phyloP scores from a whole-genome alignment of 1,140 invertebrate species.

The Melipona quadrifasciata region DNA sequence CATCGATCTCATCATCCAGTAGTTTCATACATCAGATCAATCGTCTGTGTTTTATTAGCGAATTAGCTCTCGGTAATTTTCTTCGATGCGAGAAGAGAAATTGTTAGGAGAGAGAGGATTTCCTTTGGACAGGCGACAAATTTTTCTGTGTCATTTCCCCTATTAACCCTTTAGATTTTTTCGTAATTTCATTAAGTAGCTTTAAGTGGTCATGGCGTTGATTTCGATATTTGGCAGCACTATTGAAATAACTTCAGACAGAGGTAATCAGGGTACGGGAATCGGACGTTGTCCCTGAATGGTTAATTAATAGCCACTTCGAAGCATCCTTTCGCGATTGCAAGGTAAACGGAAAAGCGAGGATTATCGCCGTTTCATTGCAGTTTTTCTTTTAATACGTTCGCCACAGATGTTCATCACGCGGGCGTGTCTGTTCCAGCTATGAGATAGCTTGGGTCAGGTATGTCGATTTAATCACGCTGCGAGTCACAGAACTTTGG shows the following conservation, averaged over 20 bases:
- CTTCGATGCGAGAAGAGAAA: background rate
- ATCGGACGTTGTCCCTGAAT: too few relatives aligned
- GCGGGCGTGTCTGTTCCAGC: slow-evolving; percentile 13
- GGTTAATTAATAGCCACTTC: background rate
- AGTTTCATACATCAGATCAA: background rate
- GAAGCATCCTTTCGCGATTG: background rate
- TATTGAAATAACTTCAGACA: too few relatives aligned
- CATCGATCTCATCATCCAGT: background rate
- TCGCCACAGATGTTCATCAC: background rate
- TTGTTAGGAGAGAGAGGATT: too few relatives aligned
- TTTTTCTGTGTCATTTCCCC: too few relatives aligned
- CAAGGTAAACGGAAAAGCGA: background rate
- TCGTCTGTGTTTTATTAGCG: too few relatives aligned
- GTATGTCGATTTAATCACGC: slow-evolving; percentile 54
- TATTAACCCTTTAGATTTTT: too few relatives aligned
- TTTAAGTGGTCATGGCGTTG: too few relatives aligned
- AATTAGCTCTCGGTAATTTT: too few relatives aligned
- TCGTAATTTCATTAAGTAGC: too few relatives aligned
- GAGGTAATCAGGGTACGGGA: too few relatives aligned
- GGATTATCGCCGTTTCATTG: background rate
- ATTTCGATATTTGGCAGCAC: too few relatives aligned
- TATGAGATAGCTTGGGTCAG: slow-evolving; percentile 28
- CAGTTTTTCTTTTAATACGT: background rate
- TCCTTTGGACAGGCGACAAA: too few relatives aligned
- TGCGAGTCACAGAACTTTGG: slow-evolving; percentile 23